Conservation (phyloP, 2,797 vertebrate species). For the Sebastes cheni region DNA sequence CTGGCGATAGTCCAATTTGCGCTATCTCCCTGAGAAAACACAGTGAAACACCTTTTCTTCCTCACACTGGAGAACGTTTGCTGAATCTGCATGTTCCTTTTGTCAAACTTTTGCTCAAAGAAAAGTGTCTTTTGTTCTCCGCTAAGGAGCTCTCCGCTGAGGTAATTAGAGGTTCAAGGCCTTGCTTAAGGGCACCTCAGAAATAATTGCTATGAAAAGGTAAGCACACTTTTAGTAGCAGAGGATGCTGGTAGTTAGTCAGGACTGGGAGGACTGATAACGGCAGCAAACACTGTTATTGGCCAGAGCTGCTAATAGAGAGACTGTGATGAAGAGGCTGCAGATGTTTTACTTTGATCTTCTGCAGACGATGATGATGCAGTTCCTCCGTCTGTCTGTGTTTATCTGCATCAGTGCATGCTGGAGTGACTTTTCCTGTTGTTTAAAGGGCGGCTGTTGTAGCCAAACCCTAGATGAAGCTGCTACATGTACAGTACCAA, state of each 20-base stretch:
- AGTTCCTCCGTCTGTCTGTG: not conserved
- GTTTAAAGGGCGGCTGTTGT: too few species aligned
- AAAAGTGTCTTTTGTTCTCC: conserved; percentile 40
- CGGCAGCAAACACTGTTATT: not conserved
- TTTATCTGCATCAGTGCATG: not conserved
- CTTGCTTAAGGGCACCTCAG: conserved; percentile 52
- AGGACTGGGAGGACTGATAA: conserved; percentile 37
- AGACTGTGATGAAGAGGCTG: not conserved
- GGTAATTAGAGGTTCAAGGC: conserved; percentile 58
- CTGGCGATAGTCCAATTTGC: conserved; percentile 16
- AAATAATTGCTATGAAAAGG: conserved; percentile 45
- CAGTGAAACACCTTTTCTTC: conserved; percentile 5
- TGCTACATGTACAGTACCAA: too few species aligned
- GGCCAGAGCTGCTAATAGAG: not conserved
- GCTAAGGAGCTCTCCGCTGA: conserved; percentile 19
- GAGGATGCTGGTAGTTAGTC: conserved; percentile 24
- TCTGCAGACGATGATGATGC: not conserved
- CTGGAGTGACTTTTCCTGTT: too few species aligned
- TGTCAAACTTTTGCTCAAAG: not conserved
- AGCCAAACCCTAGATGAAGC: too few species aligned
- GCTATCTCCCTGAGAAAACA: conserved; percentile 21
- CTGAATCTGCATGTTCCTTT: conserved; percentile 57
- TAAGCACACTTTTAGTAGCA: conserved; percentile 27
- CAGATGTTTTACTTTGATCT: conserved; percentile 22
- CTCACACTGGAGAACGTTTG: conserved; percentile 27